Conservation (phyloP, 2,113 vertebrate genomes). For the Paracanthobrama guichenoti region DNA sequence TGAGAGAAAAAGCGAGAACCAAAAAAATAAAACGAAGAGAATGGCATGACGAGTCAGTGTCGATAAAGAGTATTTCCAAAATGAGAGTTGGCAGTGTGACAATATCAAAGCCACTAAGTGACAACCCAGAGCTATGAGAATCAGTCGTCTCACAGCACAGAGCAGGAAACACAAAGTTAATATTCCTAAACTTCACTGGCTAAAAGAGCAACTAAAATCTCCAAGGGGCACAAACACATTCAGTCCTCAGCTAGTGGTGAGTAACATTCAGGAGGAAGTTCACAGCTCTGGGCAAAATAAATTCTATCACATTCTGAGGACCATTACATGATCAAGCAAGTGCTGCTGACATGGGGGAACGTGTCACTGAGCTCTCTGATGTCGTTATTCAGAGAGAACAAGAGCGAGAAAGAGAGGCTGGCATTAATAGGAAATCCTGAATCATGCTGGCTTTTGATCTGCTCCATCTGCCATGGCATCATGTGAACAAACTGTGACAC, state of each 20-base stretch:
- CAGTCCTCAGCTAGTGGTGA: background rate
- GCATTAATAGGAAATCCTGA: conserved; percentile 25
- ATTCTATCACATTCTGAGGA: conserved; percentile 19
- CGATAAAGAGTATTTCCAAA: background rate
- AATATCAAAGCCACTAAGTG: background rate
- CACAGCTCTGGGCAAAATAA: background rate
- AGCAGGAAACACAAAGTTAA: background rate
- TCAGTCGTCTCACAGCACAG: background rate
- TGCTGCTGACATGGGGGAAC: background rate
- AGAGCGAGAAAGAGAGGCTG: conserved; percentile 12
- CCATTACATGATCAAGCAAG: conserved; percentile 11
- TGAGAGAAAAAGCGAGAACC: background rate
- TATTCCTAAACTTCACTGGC: background rate
- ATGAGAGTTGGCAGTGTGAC: conserved; percentile 12
- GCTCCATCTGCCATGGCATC: conserved; percentile 39
- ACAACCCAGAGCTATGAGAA: background rate
- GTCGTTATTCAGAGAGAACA: background rate
- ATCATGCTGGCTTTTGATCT: conserved; percentile 38
- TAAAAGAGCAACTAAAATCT: background rate
- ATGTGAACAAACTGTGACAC: conserved; percentile 41
- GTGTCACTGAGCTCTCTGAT: conserved; percentile 14
- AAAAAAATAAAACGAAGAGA: background rate
- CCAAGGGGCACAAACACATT: background rate
- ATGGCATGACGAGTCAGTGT: background rate
- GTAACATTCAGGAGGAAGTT: background rate